Conservation (phyloP, 2,888 invertebrate species). For the Panzeria rudis region DNA sequence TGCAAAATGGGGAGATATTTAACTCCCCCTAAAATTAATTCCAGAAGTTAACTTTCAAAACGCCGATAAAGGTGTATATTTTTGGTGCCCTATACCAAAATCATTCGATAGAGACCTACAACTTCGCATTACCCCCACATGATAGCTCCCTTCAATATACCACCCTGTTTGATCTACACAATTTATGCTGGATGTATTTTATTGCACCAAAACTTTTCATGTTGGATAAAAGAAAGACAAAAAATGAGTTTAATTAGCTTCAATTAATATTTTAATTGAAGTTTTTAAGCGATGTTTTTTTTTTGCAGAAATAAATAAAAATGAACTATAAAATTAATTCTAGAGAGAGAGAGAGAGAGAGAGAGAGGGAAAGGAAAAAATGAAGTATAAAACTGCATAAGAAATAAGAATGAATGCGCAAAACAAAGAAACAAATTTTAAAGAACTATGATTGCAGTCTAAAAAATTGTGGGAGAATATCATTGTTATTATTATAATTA, state of each 20-base stretch:
- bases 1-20: too few relatives aligned
- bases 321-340: constrained; percentile 41
- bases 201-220: constrained; percentile 20
- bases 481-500: constrained; percentile 17
- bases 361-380: background rate
- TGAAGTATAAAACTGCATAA: constrained; percentile 29
- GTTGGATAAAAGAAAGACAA: constrained; percentile 37
- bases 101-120: too few relatives aligned
- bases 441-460: constrained; percentile 50
- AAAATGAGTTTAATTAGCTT: constrained; percentile 70
- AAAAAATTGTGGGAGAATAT: constrained; percentile 56
- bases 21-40: too few relatives aligned
- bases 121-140: background rate
- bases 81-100: too few relatives aligned
- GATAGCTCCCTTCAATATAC: background rate
- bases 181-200: constrained; percentile 7
- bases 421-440: constrained; percentile 1
- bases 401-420: constrained; percentile 35
- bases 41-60: too few relatives aligned
- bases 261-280: constrained; percentile 72
- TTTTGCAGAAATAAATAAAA: constrained; percentile 53
- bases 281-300: constrained; percentile 48
- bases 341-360: background rate
- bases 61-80: too few relatives aligned
- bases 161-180: constrained; percentile 8